phyloP scores from a whole-genome alignment of 2,113 vertebrate species.

The Pteruthius melanotis region DNA sequence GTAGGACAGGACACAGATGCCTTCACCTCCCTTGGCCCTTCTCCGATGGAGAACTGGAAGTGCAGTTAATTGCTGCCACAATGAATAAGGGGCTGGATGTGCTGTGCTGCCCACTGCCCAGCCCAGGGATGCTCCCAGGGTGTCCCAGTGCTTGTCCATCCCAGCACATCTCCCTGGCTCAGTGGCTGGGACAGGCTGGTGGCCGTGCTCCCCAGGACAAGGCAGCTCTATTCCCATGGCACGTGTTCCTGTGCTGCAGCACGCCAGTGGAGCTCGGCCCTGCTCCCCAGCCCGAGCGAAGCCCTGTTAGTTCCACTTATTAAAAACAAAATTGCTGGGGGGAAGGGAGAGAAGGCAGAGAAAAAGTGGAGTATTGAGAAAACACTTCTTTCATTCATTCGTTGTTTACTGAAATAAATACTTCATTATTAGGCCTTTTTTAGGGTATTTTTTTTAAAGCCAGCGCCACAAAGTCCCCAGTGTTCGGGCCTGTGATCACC shows the following conservation, averaged over 20 bases:
- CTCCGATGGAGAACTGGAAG: neutral
- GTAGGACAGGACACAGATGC: neutral
- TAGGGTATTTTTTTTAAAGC: conserved; percentile 7
- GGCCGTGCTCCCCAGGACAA: neutral
- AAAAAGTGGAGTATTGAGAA: conserved; percentile 43
- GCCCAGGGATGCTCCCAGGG: neutral
- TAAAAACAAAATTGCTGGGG: conserved; percentile 21
- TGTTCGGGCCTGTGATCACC: conserved; percentile 15
- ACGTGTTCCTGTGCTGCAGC: neutral
- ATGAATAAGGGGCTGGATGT: neutral
- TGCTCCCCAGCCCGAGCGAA: neutral
- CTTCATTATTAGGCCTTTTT: conserved; percentile 64
- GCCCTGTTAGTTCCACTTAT: conserved; percentile 51
- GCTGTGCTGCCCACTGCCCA: rapidly evolving
- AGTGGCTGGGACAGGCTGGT: rapidly evolving
- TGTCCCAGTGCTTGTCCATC: rapidly evolving
- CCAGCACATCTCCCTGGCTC: neutral
- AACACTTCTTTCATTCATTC: conserved; percentile 67
- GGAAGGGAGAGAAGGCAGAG: conserved; percentile 31
- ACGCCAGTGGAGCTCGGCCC: rapidly evolving
- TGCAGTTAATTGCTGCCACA: neutral
- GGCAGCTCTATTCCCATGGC: neutral
- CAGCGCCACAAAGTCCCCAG: conserved; percentile 43
- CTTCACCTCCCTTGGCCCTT: neutral
- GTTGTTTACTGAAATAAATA: conserved; percentile 69